These are phyloP conservation scores for Cynocephalus volans DNA, from an alignment of 2,113 vertebrate species.

Conservation along the genomic window DNA sequence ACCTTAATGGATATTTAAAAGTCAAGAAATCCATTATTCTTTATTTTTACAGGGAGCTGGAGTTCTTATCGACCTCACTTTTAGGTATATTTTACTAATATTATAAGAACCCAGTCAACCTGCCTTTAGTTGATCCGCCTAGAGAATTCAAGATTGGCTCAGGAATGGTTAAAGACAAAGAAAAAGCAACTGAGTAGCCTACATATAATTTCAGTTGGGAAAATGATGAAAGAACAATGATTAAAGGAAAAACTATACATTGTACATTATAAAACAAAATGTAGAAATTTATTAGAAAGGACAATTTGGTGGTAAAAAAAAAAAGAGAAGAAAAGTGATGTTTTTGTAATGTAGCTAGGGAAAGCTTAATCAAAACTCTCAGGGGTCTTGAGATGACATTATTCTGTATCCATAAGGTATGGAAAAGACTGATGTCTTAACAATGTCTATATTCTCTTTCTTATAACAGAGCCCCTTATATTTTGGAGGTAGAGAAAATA, in stretches of 20 bases:
- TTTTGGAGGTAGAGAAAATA: neutral
- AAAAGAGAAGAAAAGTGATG: neutral
- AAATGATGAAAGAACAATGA: conserved; percentile 11
- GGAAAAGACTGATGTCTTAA: neutral
- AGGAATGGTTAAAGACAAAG: conserved; percentile 8
- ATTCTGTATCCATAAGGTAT: neutral
- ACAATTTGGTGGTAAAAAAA: neutral
- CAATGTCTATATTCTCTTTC: neutral
- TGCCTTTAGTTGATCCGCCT: neutral
- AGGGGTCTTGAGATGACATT: neutral
- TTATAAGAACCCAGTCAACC: neutral
- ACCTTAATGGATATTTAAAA: neutral
- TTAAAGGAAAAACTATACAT: neutral
- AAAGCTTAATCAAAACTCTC: neutral
- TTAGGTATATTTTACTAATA: neutral
- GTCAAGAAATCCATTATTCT: neutral
- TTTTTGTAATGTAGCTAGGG: neutral
- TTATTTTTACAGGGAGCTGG: neutral
- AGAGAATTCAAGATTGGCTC: neutral
- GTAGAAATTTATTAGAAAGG: neutral
- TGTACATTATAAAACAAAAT: neutral
- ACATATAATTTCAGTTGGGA: neutral
- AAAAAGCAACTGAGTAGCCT: neutral
- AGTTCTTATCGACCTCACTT: neutral
- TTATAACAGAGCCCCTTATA: neutral